These are phyloP conservation scores for Pterocles orientalis DNA, from an alignment of 2,113 vertebrate species.

Conservation along the genomic window DNA sequence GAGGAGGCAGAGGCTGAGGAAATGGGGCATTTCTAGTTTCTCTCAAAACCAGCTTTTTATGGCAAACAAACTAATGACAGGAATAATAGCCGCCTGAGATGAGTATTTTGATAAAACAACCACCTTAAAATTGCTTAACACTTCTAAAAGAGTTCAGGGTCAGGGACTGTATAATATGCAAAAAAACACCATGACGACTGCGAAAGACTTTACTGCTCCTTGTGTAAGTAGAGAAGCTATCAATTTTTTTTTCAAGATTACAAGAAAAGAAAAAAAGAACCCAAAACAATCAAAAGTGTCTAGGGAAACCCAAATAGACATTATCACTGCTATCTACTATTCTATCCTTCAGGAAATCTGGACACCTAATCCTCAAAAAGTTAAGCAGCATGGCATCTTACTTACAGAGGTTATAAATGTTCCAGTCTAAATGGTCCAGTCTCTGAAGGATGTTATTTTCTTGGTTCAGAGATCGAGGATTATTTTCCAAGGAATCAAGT, in stretches of 20 bases:
- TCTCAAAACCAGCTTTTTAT: neutral
- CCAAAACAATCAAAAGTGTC: neutral
- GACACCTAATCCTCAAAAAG: neutral
- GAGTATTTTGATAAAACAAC: neutral
- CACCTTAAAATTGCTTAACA: neutral
- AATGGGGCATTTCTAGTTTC: neutral
- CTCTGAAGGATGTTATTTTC: neutral
- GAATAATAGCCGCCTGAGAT: neutral
- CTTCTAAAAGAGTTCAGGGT: neutral
- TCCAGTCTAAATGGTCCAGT: neutral
- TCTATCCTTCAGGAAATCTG: neutral
- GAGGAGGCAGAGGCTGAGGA: neutral
- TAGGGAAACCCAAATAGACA: neutral
- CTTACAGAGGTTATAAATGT: constrained; percentile 10
- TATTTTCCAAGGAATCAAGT: neutral
- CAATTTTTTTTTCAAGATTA: neutral
- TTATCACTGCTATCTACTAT: neutral
- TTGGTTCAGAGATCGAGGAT: neutral
- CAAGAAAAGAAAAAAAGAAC: neutral
- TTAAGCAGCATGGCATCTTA: neutral
- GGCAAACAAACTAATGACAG: neutral
- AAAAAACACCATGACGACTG: neutral
- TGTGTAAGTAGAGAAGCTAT: neutral
- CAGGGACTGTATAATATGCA: neutral
- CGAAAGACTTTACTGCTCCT: neutral